phyloP scores from a whole-genome alignment of 92 coral and sea anemone genomes.

The Diadumene lineata region DNA sequence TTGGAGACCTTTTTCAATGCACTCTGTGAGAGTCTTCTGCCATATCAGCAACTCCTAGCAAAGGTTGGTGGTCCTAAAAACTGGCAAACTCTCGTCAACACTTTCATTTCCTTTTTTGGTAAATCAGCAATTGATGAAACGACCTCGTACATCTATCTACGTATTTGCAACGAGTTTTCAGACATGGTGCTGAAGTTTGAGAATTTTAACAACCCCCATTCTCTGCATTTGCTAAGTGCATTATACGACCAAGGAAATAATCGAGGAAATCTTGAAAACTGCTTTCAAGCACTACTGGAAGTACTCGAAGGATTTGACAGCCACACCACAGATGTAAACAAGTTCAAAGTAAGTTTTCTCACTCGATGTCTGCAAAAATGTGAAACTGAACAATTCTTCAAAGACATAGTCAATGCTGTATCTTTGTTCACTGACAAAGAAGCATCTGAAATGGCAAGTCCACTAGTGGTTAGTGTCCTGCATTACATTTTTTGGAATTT shows the following conservation, averaged over 20 bases:
- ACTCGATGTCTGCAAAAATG: slow-evolving; percentile 17
- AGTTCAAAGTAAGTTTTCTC: slow-evolving; percentile 25
- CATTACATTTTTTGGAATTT: neutral
- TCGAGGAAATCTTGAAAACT: slow-evolving; percentile 42
- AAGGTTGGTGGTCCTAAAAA: slow-evolving; percentile 30
- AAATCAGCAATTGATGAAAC: slow-evolving; percentile 48
- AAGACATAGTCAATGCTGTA: slow-evolving; percentile 4
- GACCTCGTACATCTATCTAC: slow-evolving; percentile 46
- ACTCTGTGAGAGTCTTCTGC: slow-evolving; percentile 60
- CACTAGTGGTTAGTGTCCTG: slow-evolving; percentile 34
- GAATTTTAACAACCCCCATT: slow-evolving; percentile 21
- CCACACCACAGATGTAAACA: slow-evolving; percentile 19
- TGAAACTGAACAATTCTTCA: slow-evolving; percentile 12
- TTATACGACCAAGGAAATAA: slow-evolving; percentile 40
- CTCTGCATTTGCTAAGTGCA: slow-evolving; percentile 51
- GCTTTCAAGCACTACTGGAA: slow-evolving; percentile 53
- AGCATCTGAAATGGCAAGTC: slow-evolving; percentile 36
- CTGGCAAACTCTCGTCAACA: slow-evolving; percentile 59
- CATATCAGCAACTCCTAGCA: slow-evolving; percentile 45
- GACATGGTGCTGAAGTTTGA: slow-evolving; percentile 48
- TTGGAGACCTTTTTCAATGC: slow-evolving; percentile 41
- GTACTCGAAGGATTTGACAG: slow-evolving; percentile 30
- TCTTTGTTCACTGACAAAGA: slow-evolving; percentile 10
- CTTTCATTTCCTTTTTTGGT: slow-evolving; percentile 55
- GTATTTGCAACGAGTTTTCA: slow-evolving; percentile 71